phyloP scores from a whole-genome alignment of 2,113 vertebrate genomes.

The Tringa solitaria region DNA sequence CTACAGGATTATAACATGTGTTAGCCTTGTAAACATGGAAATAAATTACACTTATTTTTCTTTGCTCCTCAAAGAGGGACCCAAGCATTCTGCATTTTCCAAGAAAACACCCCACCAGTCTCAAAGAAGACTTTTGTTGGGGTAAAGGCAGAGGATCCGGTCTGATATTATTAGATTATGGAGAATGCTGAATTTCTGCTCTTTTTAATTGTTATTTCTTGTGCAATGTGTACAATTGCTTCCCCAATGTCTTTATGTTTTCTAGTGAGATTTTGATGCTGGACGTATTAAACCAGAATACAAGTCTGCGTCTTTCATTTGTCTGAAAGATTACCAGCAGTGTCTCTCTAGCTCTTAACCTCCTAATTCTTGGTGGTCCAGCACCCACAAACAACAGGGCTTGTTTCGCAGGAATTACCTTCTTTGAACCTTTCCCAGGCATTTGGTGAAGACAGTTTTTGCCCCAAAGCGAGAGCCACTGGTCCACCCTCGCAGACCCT shows the following conservation, averaged over 20 bases:
- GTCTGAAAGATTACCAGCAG: background rate
- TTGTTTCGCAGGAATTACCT: background rate
- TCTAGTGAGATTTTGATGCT: background rate
- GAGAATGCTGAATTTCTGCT: background rate
- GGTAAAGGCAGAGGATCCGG: background rate
- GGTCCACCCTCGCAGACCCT: background rate
- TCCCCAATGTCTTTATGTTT: background rate
- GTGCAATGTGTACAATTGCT: background rate
- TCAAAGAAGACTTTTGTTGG: background rate
- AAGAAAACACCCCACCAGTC: background rate
- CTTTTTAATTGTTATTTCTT: background rate
- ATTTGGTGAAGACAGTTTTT: background rate
- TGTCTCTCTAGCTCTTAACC: background rate
- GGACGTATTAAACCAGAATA: background rate
- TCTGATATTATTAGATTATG: background rate
- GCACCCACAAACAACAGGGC: background rate
- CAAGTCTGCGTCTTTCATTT: background rate
- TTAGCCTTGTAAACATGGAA: constrained; percentile 33
- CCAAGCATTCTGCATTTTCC: background rate
- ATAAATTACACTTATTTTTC: constrained; percentile 12
- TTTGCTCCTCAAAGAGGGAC: background rate
- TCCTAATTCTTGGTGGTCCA: background rate
- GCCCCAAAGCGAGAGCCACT: background rate
- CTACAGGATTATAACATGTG: constrained; percentile 41
- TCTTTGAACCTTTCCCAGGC: background rate